phyloP scores from a whole-genome alignment of 2,797 vertebrate genomes.

The Okamejei kenojei region DNA sequence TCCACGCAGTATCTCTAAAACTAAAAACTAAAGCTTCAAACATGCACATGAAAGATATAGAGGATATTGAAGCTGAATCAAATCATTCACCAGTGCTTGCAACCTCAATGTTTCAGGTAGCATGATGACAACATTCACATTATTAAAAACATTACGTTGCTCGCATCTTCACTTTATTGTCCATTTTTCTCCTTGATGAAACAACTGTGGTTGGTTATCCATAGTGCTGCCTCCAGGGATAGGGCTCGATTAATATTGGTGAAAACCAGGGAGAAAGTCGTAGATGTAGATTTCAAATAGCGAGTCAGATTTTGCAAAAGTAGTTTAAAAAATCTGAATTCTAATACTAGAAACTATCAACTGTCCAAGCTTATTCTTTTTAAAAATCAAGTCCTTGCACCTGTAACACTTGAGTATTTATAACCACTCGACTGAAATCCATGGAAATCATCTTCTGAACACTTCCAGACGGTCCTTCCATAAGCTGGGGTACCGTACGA shows the following conservation, averaged over 20 bases:
- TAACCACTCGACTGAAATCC: neutral
- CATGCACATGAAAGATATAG: neutral
- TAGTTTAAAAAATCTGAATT: no score
- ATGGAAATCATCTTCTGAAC: neutral
- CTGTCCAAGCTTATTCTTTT: no score
- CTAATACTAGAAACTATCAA: no score
- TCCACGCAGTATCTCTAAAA: no score
- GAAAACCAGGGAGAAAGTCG: neutral
- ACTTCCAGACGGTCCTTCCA: no score
- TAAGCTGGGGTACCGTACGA: no score
- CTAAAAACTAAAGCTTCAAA: neutral
- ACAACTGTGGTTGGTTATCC: neutral
- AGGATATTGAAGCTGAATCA: neutral
- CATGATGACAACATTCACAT: neutral
- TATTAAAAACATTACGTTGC: neutral
- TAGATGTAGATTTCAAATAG: neutral
- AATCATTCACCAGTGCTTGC: neutral
- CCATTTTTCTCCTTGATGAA: neutral
- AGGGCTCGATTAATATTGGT: neutral
- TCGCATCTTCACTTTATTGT: neutral
- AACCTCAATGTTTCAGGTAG: neutral
- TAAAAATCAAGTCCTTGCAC: neutral
- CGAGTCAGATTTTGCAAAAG: neutral
- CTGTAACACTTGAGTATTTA: neutral
- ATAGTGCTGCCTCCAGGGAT: neutral